A percentile compares a stretch with the other conserved stretches of the same genome.
Evolutionary conservation across 2,888 invertebrate genomes (phyloP).

Genomic region (Bellardia bayeri): DNA sequence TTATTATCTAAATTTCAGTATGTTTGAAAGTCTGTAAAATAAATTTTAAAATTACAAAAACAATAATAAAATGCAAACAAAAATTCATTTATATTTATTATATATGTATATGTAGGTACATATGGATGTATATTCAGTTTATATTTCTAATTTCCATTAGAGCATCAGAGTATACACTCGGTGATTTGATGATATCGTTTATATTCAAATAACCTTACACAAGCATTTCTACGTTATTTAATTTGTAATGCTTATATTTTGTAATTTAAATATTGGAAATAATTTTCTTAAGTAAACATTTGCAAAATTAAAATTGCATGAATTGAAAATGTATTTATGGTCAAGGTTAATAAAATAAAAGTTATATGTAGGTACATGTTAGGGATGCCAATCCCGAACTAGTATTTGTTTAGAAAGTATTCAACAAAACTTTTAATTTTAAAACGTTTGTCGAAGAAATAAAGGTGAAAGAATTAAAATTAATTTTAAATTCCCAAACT

Average conservation of each 20-base stretch:
- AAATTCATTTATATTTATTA: too few relatives aligned
- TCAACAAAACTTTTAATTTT: too few relatives aligned
- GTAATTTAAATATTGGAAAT: slow-evolving; percentile 19
- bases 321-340: slow-evolving; percentile 30
- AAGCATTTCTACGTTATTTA: not conserved
- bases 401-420: too few relatives aligned
- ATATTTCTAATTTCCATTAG: not conserved
- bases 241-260: slow-evolving; percentile 3
- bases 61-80: too few relatives aligned
- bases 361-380: not conserved
- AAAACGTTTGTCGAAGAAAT: too few relatives aligned
- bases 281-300: slow-evolving; percentile 27
- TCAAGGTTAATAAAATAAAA: slow-evolving; percentile 47
- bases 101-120: too few relatives aligned
- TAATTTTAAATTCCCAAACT: not conserved
- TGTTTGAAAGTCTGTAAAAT: too few relatives aligned
- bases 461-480: too few relatives aligned
- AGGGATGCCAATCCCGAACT: too few relatives aligned
- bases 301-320: slow-evolving; percentile 21
- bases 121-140: too few relatives aligned
- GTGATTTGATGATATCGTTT: slow-evolving; percentile 2
- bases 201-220: slow-evolving; percentile 2
- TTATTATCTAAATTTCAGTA: too few relatives aligned
- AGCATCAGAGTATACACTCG: not conserved
- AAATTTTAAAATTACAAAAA: too few relatives aligned